A percentile compares a stretch with the other conserved stretches of the same genome.
These are phyloP conservation scores for Drosophila ohnishii DNA, from an alignment of 1,140 invertebrate genomes.

Conservation along the genomic window DNA sequence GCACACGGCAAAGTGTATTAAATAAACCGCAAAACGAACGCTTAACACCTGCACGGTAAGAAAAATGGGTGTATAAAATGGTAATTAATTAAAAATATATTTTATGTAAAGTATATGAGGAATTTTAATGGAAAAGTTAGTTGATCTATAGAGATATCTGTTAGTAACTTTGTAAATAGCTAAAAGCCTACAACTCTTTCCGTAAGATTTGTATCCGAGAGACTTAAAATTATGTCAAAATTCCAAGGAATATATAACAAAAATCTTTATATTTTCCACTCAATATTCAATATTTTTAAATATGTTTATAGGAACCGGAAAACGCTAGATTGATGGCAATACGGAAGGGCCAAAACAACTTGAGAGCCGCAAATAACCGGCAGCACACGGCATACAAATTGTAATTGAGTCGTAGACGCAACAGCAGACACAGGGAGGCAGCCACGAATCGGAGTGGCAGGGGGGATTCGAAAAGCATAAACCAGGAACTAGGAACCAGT, in stretches of 20 bases:
- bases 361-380: constrained; percentile 43
- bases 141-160: too few relatives aligned
- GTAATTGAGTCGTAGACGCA: constrained; percentile 67
- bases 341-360: constrained; percentile 52
- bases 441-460: background rate
- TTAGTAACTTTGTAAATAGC: background rate
- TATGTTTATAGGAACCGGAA: background rate
- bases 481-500: constrained; percentile 12
- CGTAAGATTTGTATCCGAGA: background rate
- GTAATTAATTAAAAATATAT: background rate
- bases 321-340: constrained; percentile 1
- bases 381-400: constrained; percentile 53
- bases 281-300: background rate
- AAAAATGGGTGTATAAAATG: background rate
- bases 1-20: constrained; percentile 70
- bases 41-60: constrained; percentile 45
- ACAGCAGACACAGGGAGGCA: background rate
- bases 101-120: background rate
- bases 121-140: too few relatives aligned
- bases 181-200: background rate
- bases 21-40: constrained; percentile 77
- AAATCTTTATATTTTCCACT: background rate
- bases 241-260: background rate
- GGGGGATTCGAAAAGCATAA: constrained; percentile 6
- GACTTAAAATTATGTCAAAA: too few relatives aligned